Base-by-base conservation (phyloP, 2,888 invertebrate genomes). In the Cyrtodaria siliqua region DNA sequence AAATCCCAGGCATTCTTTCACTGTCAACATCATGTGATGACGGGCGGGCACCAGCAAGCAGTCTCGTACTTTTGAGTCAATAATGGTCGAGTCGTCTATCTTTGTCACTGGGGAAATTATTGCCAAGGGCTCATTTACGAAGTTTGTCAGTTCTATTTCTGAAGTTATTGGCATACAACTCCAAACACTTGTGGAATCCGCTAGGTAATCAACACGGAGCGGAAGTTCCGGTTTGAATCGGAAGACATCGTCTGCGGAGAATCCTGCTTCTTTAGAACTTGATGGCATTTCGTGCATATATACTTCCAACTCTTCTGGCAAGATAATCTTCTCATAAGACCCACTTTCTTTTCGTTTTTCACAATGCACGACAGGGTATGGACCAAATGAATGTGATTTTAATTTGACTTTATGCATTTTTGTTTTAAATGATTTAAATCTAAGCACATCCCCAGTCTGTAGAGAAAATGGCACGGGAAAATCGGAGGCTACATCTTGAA, bases 401-500 rank as follows among this genome's bases (percentile, higher is more conserved):
- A 75, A 72, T 75, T 84, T 86, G n/a, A 84, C 66, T 73, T 85
- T 87, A 50, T 84, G 79, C 38, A 78, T 67, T 59, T 78, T 81
- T 12, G 82, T 60, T n/a, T 72, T 57, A 42, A 86, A 79, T 38
- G 84, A 76, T 55, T 83, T 86, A 20, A 88, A 83, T 49, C 77
- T 69, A 3, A 89, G 47, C 16, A 86, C 63, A 72, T 87, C 87
- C 0, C 89, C 89, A 23, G 83, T 79, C 52, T 79, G 72, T 44
- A 89, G 69, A 38, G 85, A 87, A 69, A 87, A 87, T 16, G 85
- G 86, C 29, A 85, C 79, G 2, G 89, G 89, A 55, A 84, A 88
- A 62, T 89, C 88, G 1, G 86, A 84, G n/a, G 86, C 86, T 18
- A 88, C 78, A 29, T 88, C 87, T 57, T 87, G 86, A 24, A 87